Evolutionary conservation across 2,888 invertebrate species (phyloP).

Genomic region (Athrips mouffetella): DNA sequence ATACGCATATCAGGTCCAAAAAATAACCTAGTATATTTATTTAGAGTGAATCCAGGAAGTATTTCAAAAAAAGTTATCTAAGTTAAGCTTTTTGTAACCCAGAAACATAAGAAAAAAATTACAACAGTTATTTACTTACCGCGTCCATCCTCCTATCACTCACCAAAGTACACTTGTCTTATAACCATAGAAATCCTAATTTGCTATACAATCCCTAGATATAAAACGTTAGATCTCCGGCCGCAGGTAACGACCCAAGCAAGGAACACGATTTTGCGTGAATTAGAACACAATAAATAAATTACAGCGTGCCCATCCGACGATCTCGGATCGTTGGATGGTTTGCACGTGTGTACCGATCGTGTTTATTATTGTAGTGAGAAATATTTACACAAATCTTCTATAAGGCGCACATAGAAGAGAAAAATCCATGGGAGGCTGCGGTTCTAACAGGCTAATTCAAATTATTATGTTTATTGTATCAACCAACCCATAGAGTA

Average conservation of each 20-base stretch:
- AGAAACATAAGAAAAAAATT: not conserved
- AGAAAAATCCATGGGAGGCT: too few species aligned
- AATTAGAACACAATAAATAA: constrained; percentile 60
- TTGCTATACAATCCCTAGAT: not conserved
- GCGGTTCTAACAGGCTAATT: too few species aligned
- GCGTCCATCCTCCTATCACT: not conserved
- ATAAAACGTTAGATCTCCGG: not conserved
- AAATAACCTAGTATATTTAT: too few species aligned
- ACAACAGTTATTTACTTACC: not conserved
- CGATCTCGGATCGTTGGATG: not conserved
- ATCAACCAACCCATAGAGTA: too few species aligned
- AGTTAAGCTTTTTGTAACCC: not conserved
- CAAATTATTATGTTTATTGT: too few species aligned
- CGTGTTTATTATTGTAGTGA: too few species aligned
- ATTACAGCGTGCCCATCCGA: constrained; percentile 34
- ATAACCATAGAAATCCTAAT: not conserved
- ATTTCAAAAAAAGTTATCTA: not conserved
- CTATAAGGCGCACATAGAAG: too few species aligned
- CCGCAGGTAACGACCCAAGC: constrained; percentile 35
- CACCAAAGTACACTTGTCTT: not conserved
- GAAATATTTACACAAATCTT: too few species aligned
- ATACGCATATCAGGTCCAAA: too few species aligned
- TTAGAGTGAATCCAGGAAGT: too few species aligned
- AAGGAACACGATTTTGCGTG: constrained; percentile 53
- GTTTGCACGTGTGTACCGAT: constrained; percentile 18